A percentile compares a stretch with the other conserved stretches of the same genome.
Conservation (phyloP, 2,113 vertebrate species). For the Corythaixoides concolor region DNA sequence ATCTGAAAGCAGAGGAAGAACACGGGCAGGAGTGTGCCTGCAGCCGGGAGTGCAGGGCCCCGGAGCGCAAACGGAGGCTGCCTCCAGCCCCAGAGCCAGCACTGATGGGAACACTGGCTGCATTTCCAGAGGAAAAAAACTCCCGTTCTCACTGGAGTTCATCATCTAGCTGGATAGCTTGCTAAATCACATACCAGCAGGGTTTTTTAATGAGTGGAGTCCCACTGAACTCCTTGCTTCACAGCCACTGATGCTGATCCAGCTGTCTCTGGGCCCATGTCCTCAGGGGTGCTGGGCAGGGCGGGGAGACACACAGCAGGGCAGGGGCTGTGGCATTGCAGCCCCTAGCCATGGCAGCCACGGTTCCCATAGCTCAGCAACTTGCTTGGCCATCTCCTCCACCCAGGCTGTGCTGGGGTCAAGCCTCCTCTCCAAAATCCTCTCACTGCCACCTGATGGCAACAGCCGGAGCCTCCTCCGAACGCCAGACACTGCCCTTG, state of each 20-base stretch:
- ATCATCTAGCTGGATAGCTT: background rate
- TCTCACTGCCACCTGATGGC: accelerated
- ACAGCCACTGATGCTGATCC: accelerated
- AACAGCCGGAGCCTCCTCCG: background rate
- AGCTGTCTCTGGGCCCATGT: accelerated
- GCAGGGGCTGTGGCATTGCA: background rate
- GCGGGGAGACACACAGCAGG: background rate
- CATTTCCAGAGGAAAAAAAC: background rate
- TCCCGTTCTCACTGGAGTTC: background rate
- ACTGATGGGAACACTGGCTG: accelerated
- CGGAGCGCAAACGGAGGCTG: accelerated
- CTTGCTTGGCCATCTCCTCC: accelerated
- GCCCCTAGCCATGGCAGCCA: background rate
- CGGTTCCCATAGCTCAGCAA: accelerated
- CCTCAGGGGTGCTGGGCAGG: background rate
- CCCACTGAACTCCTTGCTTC: background rate
- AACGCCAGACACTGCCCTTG: background rate
- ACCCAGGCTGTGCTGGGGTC: accelerated
- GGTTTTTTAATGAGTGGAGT: background rate
- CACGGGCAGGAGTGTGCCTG: accelerated
- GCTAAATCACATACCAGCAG: background rate
- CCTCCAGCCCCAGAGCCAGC: background rate
- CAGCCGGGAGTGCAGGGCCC: background rate
- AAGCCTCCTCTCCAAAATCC: background rate
- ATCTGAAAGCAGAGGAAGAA: background rate